These are phyloP conservation scores for Asobara japonica DNA, from an alignment of 1,140 invertebrate genomes.

Conservation along the genomic window DNA sequence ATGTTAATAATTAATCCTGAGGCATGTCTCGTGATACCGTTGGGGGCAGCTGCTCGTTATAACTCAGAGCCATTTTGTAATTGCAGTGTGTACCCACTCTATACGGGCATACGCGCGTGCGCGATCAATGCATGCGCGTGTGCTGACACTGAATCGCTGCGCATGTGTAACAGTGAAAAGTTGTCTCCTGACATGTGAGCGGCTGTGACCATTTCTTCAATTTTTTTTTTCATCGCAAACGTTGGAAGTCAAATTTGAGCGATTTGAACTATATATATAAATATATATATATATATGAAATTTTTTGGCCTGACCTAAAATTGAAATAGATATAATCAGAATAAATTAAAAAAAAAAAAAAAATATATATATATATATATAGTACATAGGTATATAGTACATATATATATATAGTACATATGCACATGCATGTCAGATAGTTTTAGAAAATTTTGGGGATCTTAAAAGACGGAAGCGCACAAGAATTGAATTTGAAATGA, in stretches of 20 bases:
- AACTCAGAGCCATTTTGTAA: slow-evolving; percentile 16
- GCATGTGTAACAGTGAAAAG: slow-evolving; percentile 18
- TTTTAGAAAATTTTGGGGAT: too few relatives aligned
- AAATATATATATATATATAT: too few relatives aligned
- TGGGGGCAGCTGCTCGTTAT: slow-evolving; percentile 14
- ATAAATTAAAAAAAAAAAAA: too few relatives aligned
- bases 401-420: too few relatives aligned
- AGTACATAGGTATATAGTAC: too few relatives aligned
- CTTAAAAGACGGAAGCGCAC: too few relatives aligned
- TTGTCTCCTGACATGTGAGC: slow-evolving; percentile 5
- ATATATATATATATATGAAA: too few relatives aligned
- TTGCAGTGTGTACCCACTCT: not conserved
- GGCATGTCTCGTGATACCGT: slow-evolving; percentile 17
- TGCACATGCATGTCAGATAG: too few relatives aligned
- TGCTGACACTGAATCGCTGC: not conserved
- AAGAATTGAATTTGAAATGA: too few relatives aligned
- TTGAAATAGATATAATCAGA: too few relatives aligned
- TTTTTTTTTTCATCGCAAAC: not conserved
- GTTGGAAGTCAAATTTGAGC: not conserved
- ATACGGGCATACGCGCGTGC: slow-evolving; percentile 6
- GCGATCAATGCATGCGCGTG: slow-evolving; percentile 8
- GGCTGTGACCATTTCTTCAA: slow-evolving; percentile 3
- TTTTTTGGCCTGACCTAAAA: too few relatives aligned
- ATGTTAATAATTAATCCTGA: slow-evolving; percentile 16
- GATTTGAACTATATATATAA: too few relatives aligned